These are phyloP conservation scores for Tinea pellionella DNA, from an alignment of 2,888 invertebrate genomes.

Conservation along the genomic window DNA sequence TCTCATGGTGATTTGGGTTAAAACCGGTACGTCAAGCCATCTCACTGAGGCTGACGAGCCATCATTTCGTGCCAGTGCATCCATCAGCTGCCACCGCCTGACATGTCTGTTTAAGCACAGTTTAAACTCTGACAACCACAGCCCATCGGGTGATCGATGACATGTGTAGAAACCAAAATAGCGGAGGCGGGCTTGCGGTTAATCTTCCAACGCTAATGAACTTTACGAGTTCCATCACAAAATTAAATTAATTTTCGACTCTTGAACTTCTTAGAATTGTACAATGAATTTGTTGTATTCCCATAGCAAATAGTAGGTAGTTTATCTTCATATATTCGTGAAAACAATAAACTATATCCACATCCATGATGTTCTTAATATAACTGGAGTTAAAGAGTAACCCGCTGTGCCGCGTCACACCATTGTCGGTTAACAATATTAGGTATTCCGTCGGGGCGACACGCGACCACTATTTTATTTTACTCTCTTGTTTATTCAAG, in stretches of 20 bases:
- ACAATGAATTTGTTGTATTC: not conserved
- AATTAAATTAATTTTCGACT: conserved; percentile 6
- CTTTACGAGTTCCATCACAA: conserved; percentile 6
- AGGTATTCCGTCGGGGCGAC: conserved; percentile 56
- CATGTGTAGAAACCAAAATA: conserved; percentile 45
- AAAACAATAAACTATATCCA: conserved; percentile 3
- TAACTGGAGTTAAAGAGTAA: conserved; percentile 18
- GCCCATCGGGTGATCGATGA: conserved; percentile 48
- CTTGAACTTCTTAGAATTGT: not conserved
- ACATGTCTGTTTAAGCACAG: conserved; percentile 35
- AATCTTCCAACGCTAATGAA: conserved; percentile 44
- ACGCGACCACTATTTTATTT: conserved; percentile 54
- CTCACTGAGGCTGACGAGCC: conserved; percentile 27
- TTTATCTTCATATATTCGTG: not conserved
- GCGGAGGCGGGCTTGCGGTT: conserved; percentile 29
- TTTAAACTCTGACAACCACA: conserved; percentile 46
- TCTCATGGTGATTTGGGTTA: not conserved
- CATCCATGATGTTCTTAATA: not conserved
- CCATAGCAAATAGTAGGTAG: not conserved
- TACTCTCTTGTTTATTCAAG: conserved; percentile 48
- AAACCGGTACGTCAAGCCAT: not conserved
- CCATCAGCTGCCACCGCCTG: conserved; percentile 52
- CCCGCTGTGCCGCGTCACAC: conserved; percentile 36
- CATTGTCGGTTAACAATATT: conserved; percentile 39
- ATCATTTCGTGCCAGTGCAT: conserved; percentile 36